Evolutionary conservation across 2,113 vertebrate genomes (phyloP).

Genomic region (Monopterus albus): DNA sequence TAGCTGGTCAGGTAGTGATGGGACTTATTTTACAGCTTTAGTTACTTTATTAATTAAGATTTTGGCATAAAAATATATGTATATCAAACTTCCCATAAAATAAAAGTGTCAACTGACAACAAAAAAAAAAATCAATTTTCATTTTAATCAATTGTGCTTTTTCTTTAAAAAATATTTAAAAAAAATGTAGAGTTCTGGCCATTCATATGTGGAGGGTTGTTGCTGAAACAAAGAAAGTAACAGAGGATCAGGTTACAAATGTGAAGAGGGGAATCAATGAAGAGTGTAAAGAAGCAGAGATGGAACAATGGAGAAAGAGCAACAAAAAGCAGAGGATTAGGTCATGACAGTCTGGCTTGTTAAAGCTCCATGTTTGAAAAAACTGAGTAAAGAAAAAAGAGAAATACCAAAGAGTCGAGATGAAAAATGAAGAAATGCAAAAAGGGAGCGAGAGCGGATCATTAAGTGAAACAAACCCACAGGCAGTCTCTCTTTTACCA

Average conservation of each 20-base stretch:
- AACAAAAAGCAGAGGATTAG: background rate
- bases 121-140: no score
- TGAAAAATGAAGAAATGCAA: background rate
- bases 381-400: background rate
- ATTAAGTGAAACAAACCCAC: conserved; percentile 22
- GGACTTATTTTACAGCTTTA: no score
- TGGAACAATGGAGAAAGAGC: background rate
- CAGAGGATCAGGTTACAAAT: background rate
- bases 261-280: background rate
- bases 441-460: conserved; percentile 1
- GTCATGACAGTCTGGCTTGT: background rate
- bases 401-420: background rate
- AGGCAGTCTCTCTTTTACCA: conserved; percentile 7
- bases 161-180: no score
- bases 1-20: no score
- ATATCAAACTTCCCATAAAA: no score
- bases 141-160: no score
- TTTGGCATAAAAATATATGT: no score
- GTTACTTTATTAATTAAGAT: no score
- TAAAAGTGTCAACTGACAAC: no score
- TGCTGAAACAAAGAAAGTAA: no score
- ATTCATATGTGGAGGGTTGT: no score
- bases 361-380: conserved; percentile 20
- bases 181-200: no score
- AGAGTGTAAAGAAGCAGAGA: background rate